phyloP scores from a whole-genome alignment of 2,888 invertebrate species.

The Drosophila emarginata region DNA sequence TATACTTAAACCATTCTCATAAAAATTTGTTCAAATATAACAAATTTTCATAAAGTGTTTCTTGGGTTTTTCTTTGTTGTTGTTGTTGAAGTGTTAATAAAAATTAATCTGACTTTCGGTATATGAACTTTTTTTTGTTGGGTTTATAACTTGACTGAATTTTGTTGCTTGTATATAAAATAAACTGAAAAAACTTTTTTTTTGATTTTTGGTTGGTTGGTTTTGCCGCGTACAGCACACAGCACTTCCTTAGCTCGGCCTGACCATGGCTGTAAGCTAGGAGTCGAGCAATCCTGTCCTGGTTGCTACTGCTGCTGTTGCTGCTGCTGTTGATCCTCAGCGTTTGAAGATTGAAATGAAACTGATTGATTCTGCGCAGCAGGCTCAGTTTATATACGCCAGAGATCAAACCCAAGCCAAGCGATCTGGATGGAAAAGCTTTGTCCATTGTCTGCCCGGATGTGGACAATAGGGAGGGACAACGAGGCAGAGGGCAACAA shows the following conservation, averaged over 20 bases:
- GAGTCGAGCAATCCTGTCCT: constrained; percentile 41
- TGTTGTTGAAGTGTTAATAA: constrained; percentile 35
- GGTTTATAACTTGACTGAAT: constrained; percentile 11
- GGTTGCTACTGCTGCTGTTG: constrained; percentile 53
- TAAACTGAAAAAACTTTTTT: constrained; percentile 40
- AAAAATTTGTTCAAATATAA: constrained; percentile 41
- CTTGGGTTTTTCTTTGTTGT: constrained; percentile 21
- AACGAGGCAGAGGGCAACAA: constrained; percentile 49
- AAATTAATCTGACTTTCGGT: constrained; percentile 78
- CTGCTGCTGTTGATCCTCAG: constrained; percentile 70
- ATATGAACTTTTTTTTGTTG: constrained; percentile 29
- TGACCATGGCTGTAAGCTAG: constrained; percentile 54
- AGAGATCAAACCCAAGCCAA: constrained; percentile 22
- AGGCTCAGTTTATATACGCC: constrained; percentile 72
- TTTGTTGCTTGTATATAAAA: constrained; percentile 50
- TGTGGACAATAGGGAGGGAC: constrained; percentile 59
- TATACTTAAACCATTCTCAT: constrained; percentile 46
- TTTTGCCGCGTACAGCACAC: constrained; percentile 60
- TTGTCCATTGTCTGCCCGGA: constrained; percentile 67
- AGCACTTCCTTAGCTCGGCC: constrained; percentile 54
- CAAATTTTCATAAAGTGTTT: constrained; percentile 43
- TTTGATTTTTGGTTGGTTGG: constrained; percentile 26
- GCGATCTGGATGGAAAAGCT: constrained; percentile 54
- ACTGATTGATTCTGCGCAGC: constrained; percentile 80
- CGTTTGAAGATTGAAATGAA: constrained; percentile 80